Evolutionary conservation across 2,888 invertebrate species (phyloP), one percentile per base, ranked within the genome.

Genomic region (Choristoneura rosaceana): DNA sequence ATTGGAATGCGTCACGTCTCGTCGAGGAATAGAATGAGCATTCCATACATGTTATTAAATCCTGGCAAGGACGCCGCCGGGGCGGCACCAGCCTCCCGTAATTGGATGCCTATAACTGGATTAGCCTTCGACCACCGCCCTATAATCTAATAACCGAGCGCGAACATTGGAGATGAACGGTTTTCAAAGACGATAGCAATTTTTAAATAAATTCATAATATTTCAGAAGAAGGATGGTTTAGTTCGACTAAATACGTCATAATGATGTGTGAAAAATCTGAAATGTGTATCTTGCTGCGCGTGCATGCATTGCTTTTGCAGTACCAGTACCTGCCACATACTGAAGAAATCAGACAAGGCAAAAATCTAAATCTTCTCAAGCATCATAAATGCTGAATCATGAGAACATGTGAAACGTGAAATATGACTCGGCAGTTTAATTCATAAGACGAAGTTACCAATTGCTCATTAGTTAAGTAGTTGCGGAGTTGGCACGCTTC

Each of bases 81-180:
- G 75, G 78, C 78, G 80, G 76, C 41, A 43, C 62, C 75, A 73
- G 76, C 76, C 75, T 78, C 78, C 77, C 77, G 78, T 91, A 91
- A 91, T 91, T 90, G 90, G 91, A 91, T 91, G 78, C 75, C 76
- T 81, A 76, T 87, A 87, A 88, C 81, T 77, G 85, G 89, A 90
- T 91, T 88, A 86, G 79, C 78, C 81, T 33, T 45, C 25, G 55
- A 12, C 10, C 10, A 25, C 55, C 50, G 25, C 78, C 79, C 77
- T 78, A 78, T 90, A 90, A 90, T 90, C 88, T 86, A 87, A 90
- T 90, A 86, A 84, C 75, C 3, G 45, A 17, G 41, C 17, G 60
- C 60, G 62, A 8, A 14, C 25, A 3, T 3, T 12, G 55, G 52
- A 52, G 52, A 52, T 52, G 52, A 52, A 52, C 17, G 17, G 15